phyloP scores from a whole-genome alignment of 2,888 invertebrate species.

The Hypercompe scribonia region DNA sequence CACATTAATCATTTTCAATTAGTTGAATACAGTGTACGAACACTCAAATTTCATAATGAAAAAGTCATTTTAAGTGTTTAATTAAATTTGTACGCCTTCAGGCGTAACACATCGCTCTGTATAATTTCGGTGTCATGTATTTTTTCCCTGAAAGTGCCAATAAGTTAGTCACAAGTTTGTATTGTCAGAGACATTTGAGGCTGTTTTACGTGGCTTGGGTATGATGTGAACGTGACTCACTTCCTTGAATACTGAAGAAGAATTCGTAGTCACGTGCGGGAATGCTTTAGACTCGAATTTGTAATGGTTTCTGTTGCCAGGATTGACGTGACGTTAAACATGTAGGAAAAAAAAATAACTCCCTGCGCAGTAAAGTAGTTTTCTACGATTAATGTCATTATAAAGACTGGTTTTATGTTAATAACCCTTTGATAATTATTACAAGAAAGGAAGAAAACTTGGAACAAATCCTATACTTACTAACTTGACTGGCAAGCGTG shows the following conservation, averaged over 20 bases:
- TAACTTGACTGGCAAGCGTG: too few relatives aligned
- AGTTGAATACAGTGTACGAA: constrained; percentile 1
- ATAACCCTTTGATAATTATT: not conserved
- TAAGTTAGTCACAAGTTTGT: constrained; percentile 1
- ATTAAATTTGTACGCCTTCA: constrained; percentile 13
- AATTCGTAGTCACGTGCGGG: not conserved
- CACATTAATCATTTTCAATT: not conserved
- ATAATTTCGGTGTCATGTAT: constrained; percentile 14
- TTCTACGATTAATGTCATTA: not conserved
- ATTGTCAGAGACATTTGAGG: not conserved
- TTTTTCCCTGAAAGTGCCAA: constrained; percentile 2
- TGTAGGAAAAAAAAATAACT: not conserved
- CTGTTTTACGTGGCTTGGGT: not conserved
- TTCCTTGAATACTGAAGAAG: not conserved
- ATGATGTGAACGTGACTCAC: not conserved
- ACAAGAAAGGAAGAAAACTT: too few relatives aligned
- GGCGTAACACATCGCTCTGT: constrained; percentile 14
- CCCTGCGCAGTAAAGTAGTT: not conserved
- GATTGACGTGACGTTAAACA: not conserved
- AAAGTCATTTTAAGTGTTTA: not conserved
- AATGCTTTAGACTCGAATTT: not conserved
- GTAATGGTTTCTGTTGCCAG: not conserved
- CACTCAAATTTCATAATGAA: not conserved
- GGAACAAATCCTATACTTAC: too few relatives aligned
- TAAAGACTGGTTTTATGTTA: not conserved